Base-by-base conservation (phyloP, 2,888 invertebrate species). In the Hemicrepidius hirtus region DNA sequence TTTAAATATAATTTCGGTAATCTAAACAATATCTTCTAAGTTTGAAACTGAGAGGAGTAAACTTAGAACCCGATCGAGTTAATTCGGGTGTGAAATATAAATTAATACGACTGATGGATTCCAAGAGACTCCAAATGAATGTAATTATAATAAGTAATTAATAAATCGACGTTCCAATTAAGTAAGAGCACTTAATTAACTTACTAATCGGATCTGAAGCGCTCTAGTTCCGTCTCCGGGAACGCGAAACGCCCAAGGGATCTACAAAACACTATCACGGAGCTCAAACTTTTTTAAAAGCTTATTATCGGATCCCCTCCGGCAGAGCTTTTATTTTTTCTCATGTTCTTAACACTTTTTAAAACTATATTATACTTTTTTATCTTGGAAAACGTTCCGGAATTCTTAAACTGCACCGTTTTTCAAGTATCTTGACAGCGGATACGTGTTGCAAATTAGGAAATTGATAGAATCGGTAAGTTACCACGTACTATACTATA, bases 251-350 rank as follows among this genome's bases (percentile, higher is more conserved):
- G 77, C 76, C 77, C 79, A 70, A 75, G 85, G 84, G 85, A 84
- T 83, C 83, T 81, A 84, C 83, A 84, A 83, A 84, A 84, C 84
- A 84, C 84, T 84, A 84, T 84, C 82, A 81, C 81, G 80, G 79
- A 80, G 83, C 82, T 80, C 71, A 81, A 85, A 84, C 84, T 86
- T 86, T 86, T 86, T 86, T 85, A 86, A 86, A 86, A 86, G 86
- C 86, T 86, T 86, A 86, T 86, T 86, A 86, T 85, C 85, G 84
- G 82, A 83, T 82, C 80, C 79, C 80, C 81, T 76, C 76, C 75
- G 79, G 77, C 74, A 68, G 67, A 73, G 78, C 75, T 80, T 82
- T 84, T 84, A 81, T 81, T 82, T 83, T 80, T 83, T 82, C 83
- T 80, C 83, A 81, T 83, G 81, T 84, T 82, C 84, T 85, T 84